Percentiles rank a stretch among this genome's conserved stretches.
Conservation (phyloP, 2,113 vertebrate genomes). For the Osmerus mordax region DNA sequence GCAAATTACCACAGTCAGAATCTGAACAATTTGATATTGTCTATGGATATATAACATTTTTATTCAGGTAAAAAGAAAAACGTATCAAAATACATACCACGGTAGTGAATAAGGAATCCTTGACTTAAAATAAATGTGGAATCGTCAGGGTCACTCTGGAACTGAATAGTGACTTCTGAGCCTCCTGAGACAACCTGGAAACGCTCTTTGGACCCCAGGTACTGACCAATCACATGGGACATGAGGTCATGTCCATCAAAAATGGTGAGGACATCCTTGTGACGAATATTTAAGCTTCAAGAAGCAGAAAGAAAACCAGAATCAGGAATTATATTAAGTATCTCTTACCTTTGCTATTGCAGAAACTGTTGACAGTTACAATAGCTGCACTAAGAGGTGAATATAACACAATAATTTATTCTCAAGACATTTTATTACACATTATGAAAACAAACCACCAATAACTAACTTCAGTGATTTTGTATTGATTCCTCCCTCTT, state of each 20-base stretch:
- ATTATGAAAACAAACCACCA: no score
- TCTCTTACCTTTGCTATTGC: no score
- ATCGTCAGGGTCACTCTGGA: slow-evolving; percentile 84
- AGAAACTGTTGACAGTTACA: no score
- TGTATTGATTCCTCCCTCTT: no score
- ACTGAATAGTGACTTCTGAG: slow-evolving; percentile 87
- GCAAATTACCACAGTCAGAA: no score
- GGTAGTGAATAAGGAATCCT: slow-evolving; percentile 88
- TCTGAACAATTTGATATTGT: no score
- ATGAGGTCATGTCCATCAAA: slow-evolving; percentile 84
- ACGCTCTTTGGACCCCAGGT: slow-evolving; percentile 81
- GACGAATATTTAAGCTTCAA: slow-evolving; percentile 84
- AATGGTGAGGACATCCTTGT: slow-evolving; percentile 83
- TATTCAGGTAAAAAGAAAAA: not conserved
- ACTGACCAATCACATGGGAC: slow-evolving; percentile 84
- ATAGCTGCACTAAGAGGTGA: no score
- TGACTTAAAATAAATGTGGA: slow-evolving; percentile 83
- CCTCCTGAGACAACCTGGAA: slow-evolving; percentile 84
- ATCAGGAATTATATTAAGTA: not conserved
- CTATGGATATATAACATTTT: no score
- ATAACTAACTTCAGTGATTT: no score
- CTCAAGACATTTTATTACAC: no score
- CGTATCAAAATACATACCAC: slow-evolving; percentile 64
- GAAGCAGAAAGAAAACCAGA: slow-evolving; percentile 11
- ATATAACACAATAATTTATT: no score